These are phyloP conservation scores for Anisognathus igniventris DNA, from an alignment of 2,797 vertebrate genomes.

Conservation along the genomic window DNA sequence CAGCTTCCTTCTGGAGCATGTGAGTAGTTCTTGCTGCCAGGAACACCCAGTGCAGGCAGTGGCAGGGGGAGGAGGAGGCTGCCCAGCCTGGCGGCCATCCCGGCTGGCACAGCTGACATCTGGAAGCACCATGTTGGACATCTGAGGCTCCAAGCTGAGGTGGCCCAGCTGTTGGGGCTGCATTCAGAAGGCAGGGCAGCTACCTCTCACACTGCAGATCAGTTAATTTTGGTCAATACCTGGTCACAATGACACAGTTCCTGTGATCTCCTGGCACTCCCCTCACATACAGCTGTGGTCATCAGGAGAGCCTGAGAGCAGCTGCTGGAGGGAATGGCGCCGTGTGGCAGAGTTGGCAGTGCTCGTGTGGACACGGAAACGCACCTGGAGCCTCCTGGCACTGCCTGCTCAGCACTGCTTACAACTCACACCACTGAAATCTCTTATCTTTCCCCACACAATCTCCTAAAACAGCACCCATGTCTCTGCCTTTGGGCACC, in stretches of 20 bases:
- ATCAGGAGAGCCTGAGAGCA: not conserved
- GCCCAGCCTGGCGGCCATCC: not conserved
- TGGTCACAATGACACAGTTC: not conserved
- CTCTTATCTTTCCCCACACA: accelerated
- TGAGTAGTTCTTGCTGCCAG: not conserved
- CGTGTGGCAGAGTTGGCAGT: accelerated
- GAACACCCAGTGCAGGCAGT: not conserved
- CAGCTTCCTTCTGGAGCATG: not conserved
- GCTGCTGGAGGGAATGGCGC: not conserved
- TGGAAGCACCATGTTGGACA: accelerated
- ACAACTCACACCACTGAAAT: not conserved
- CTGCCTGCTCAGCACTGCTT: not conserved
- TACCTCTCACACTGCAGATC: not conserved
- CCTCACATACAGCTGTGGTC: not conserved
- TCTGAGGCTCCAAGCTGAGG: not conserved
- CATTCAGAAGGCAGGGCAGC: not conserved
- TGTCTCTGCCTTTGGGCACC: not conserved
- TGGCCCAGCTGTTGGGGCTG: not conserved
- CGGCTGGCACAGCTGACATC: accelerated
- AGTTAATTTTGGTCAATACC: not conserved
- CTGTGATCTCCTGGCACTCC: accelerated
- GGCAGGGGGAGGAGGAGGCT: not conserved
- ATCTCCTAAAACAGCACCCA: not conserved
- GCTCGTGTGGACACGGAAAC: accelerated
- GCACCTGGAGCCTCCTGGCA: not conserved